These are phyloP conservation scores for Ataeniobius toweri DNA, from an alignment of 2,797 vertebrate species.

Conservation along the genomic window DNA sequence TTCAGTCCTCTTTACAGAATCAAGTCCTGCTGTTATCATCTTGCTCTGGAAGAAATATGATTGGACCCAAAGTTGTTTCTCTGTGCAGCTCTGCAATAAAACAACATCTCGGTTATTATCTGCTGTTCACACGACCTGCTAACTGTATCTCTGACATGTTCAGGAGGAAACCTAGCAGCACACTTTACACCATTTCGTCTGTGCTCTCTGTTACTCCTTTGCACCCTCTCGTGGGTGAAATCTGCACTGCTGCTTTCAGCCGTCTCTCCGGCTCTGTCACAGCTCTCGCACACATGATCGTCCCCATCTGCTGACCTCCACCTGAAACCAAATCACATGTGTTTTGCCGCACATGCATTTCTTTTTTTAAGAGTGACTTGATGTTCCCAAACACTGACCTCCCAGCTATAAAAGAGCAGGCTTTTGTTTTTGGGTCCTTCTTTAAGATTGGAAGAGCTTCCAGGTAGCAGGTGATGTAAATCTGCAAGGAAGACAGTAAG, in stretches of 20 bases:
- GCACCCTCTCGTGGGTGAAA: slow-evolving; percentile 41
- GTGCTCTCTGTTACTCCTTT: slow-evolving; percentile 11
- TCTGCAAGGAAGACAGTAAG: slow-evolving; percentile 28
- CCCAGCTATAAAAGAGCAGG: slow-evolving; percentile 32
- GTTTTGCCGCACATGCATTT: neutral
- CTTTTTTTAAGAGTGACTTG: neutral
- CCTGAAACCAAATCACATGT: neutral
- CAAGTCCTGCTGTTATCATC: neutral
- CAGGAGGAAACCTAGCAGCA: neutral
- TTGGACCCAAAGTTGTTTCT: slow-evolving; percentile 30
- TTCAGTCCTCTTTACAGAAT: neutral
- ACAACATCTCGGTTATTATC: slow-evolving; percentile 12
- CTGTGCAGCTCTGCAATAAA: slow-evolving; percentile 36
- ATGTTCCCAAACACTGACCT: slow-evolving; percentile 23
- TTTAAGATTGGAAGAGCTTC: slow-evolving; percentile 34
- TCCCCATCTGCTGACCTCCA: slow-evolving; percentile 58
- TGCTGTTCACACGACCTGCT: neutral
- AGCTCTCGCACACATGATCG: slow-evolving; percentile 43
- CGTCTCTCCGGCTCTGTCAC: neutral
- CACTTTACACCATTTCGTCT: neutral
- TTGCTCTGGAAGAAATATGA: slow-evolving; percentile 32
- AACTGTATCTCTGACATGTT: neutral
- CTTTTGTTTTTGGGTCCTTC: slow-evolving; percentile 26
- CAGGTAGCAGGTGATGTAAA: slow-evolving; percentile 53
- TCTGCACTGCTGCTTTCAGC: neutral